Conservation (phyloP, 2,888 invertebrate genomes). For the Platerodrilus igneus region DNA sequence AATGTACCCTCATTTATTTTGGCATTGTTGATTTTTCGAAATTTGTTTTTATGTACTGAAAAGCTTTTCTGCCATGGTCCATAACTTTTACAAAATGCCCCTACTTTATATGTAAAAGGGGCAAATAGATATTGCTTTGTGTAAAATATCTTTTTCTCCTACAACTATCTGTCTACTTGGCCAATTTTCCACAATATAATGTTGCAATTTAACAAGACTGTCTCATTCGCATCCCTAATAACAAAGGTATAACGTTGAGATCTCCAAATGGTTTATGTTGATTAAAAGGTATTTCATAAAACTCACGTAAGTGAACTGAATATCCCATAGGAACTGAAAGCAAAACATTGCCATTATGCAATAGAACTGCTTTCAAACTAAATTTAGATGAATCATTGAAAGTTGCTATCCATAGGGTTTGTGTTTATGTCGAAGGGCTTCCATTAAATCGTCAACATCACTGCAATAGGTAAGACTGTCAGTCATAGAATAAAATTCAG, state of each 20-base stretch:
- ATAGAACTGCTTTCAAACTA: constrained; percentile 4
- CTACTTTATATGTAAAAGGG: no score
- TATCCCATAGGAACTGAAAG: constrained; percentile 1
- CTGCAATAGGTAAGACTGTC: constrained; percentile 7
- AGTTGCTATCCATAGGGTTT: neutral
- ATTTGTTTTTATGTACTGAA: constrained; percentile 14
- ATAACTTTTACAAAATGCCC: constrained; percentile 16
- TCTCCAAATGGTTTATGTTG: no score
- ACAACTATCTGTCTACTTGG: neutral
- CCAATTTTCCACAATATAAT: neutral
- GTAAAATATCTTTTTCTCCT: neutral
- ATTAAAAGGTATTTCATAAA: no score
- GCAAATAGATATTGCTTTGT: no score
- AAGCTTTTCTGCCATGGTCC: constrained; percentile 10
- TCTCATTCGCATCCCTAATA: no score
- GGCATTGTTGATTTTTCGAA: constrained; percentile 17
- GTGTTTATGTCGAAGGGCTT: constrained; percentile 1
- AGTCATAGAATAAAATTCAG: neutral
- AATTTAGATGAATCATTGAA: constrained; percentile 1
- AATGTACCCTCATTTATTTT: constrained; percentile 21
- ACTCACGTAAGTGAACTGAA: no score
- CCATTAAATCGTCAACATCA: constrained; percentile 4
- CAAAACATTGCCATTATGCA: constrained; percentile 5
- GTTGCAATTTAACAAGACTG: neutral
- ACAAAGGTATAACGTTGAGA: no score